Base-by-base conservation (phyloP, 2,888 invertebrate species). In the Pilophorus perplexus region DNA sequence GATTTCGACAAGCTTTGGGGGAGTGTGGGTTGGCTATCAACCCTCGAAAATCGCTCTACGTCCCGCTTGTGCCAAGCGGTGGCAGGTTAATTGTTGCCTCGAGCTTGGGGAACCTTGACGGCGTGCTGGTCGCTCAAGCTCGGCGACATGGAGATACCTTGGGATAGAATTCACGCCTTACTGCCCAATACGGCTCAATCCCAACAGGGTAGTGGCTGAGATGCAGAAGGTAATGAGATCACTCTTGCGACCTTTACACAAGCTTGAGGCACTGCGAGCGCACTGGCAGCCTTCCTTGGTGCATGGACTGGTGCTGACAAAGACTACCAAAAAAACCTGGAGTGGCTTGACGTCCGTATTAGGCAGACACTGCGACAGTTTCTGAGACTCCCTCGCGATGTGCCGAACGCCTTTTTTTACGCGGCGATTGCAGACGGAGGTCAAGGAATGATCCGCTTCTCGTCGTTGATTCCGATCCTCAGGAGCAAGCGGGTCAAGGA, bases 171-270 rank as follows among this genome's bases (percentile, higher is more conserved):
- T 55, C 18, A 12, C 8, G 2, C 37, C 38, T 1, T 28, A 25
- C 2, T 16, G 55, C 14, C 10, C 37, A 3, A 5, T 23, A 6
- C 38, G n/a, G 1, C 18, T 6, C 1, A 38, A 20, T 2, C 37
- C 14, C 5, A 12, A 28, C 2, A 6, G 3, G 6, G 8, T 37
- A 5, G 6, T 55, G 3, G 1, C 12, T 16, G 16, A 28, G 38
- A 12, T 37, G 2, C 37, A 16, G 10, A 33, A 8, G 33, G 14
- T 54, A 4, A 1, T 18, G 2, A 74, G 76, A 0, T 75, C 50
- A n/a, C 1, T 77, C 0, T 71, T 78, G 8, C 77, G 77, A 68
- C 78, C 77, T 2, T 75, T 75, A 62, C 77, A 78, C 66, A 73
- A 76, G 70, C 59, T 77, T 6, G 73, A 75, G 44, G 68, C 76